Percentiles rank a stretch among this genome's conserved stretches.
These are phyloP conservation scores for Helicoverpa zea DNA, from an alignment of 1,140 invertebrate species.

Conservation along the genomic window DNA sequence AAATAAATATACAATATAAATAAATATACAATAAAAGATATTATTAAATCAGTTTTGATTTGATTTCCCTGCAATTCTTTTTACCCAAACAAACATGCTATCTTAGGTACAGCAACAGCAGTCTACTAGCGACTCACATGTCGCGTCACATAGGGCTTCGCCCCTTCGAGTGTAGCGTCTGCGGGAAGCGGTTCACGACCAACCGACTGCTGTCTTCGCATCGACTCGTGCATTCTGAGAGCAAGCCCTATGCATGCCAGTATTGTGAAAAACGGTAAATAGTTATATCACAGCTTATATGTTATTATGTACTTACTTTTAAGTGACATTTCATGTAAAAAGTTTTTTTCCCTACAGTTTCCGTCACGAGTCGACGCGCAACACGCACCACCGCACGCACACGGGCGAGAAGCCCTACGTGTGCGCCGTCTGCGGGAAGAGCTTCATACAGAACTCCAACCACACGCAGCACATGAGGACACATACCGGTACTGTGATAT, in stretches of 20 bases:
- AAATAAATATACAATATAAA: too few species aligned
- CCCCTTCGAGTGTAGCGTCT: slow-evolving; percentile 91
- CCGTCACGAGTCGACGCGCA: slow-evolving; percentile 88
- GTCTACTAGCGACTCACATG: slow-evolving; percentile 85
- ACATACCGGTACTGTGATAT: slow-evolving; percentile 86
- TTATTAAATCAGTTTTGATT: too few species aligned
- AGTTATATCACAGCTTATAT: neutral
- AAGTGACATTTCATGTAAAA: too few species aligned
- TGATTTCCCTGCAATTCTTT: too few species aligned
- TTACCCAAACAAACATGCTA: neutral
- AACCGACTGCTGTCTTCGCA: slow-evolving; percentile 72
- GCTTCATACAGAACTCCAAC: slow-evolving; percentile 92
- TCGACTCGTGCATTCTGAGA: slow-evolving; percentile 66
- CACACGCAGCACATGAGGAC: slow-evolving; percentile 92
- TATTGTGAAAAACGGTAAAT: slow-evolving; percentile 87
- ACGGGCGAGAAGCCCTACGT: slow-evolving; percentile 90
- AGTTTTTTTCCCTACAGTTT: slow-evolving; percentile 80
- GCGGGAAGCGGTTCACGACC: slow-evolving; percentile 87
- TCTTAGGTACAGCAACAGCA: slow-evolving; percentile 61
- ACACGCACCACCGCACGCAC: slow-evolving; percentile 88
- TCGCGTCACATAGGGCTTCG: slow-evolving; percentile 87
- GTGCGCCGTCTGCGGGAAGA: slow-evolving; percentile 88
- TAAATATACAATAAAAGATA: too few species aligned
- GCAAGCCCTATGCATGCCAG: slow-evolving; percentile 84
- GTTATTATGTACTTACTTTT: too few species aligned